phyloP scores from a whole-genome alignment of 2,797 vertebrate species.

The Podarcis lilfordi region DNA sequence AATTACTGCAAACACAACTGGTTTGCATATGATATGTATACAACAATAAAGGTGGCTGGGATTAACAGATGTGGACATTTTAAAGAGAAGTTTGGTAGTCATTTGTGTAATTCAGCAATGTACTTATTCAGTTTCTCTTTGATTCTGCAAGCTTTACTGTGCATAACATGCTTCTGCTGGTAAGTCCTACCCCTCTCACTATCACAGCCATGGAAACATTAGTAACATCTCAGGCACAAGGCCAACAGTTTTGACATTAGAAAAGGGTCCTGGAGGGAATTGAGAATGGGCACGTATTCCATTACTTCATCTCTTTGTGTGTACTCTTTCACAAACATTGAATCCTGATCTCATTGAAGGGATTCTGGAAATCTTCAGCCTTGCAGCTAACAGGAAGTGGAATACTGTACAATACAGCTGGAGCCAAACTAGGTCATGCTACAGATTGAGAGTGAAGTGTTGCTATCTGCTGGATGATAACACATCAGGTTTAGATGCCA shows the following conservation, averaged over 20 bases:
- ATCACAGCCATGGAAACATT: not conserved
- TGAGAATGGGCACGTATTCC: not conserved
- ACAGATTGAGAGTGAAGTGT: not conserved
- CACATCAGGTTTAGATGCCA: not conserved
- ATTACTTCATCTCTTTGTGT: not conserved
- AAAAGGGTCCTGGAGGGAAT: not conserved
- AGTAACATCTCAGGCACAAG: not conserved
- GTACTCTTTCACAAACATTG: not conserved
- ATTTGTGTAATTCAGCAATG: not conserved
- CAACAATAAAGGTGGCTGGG: not conserved
- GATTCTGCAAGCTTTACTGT: not conserved
- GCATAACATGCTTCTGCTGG: not conserved
- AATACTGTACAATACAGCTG: not conserved
- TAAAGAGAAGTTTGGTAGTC: not conserved
- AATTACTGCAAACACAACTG: not conserved
- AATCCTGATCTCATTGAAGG: not conserved
- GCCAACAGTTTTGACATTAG: not conserved
- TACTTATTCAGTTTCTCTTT: not conserved
- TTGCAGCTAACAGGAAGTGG: not conserved
- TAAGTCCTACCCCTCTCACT: not conserved
- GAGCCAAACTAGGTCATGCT: not conserved
- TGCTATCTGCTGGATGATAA: not conserved
- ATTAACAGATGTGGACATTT: conserved; percentile 13
- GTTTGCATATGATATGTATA: not conserved
- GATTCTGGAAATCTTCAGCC: not conserved